Evolutionary conservation across 53 echinoderm and acorn worm species (phyloP).

Genomic region (Paracentrotus lividus): DNA sequence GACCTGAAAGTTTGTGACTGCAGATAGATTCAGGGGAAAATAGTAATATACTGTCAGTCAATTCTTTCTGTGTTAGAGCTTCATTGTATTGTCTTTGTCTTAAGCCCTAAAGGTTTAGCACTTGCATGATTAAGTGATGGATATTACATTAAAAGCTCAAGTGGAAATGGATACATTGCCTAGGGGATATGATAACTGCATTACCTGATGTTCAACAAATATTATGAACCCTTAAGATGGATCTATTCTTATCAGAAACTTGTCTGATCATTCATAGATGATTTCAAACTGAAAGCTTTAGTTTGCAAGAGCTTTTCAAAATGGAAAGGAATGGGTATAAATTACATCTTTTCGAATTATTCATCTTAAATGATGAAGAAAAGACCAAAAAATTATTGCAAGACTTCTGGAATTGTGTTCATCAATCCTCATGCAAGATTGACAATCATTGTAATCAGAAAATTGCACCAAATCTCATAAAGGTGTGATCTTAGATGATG

Average conservation of each 20-base stretch:
- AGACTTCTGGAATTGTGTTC: not conserved
- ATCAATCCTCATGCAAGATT: not conserved
- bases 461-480: not conserved
- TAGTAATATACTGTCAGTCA: not conserved
- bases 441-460: not conserved
- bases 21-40: not conserved
- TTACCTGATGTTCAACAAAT: not conserved
- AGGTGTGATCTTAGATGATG: not conserved
- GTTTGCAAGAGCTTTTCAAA: not conserved
- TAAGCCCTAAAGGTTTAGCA: conserved; percentile 9
- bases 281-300: not conserved
- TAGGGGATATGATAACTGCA: not conserved
- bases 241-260: not conserved
- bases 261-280: not conserved
- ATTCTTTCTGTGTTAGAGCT: not conserved
- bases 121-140: conserved; percentile 35
- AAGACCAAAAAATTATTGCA: not conserved
- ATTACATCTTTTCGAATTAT: not conserved
- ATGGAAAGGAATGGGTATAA: not conserved
- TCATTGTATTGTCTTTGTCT: not conserved
- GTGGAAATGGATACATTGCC: not conserved
- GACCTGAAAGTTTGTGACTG: not conserved
- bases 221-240: not conserved
- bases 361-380: not conserved
- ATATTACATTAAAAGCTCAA: not conserved